A percentile compares a stretch with the other conserved stretches of the same genome.
Evolutionary conservation across 2,113 vertebrate genomes (phyloP).

Genomic region (Picathartes gymnocephalus): DNA sequence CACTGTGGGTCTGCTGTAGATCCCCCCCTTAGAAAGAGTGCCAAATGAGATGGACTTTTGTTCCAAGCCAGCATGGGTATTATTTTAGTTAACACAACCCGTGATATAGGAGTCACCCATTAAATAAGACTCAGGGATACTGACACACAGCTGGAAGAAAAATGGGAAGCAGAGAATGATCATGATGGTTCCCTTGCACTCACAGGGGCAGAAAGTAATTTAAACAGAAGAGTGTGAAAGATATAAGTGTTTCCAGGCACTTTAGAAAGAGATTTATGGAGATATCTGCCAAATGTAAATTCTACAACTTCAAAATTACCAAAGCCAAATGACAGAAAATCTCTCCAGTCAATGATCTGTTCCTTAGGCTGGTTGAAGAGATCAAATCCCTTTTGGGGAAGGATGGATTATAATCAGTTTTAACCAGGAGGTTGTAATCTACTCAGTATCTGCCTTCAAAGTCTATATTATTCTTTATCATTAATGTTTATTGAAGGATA

Average conservation of each 20-base stretch:
- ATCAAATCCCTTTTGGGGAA: background rate
- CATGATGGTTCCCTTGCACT: background rate
- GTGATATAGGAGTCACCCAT: accelerated
- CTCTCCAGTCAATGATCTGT: background rate
- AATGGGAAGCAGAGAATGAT: background rate
- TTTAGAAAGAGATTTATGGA: background rate
- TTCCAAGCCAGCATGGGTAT: background rate
- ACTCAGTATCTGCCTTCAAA: background rate
- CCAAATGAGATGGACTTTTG: background rate
- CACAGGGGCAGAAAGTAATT: background rate
- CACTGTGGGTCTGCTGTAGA: background rate
- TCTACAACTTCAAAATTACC: background rate
- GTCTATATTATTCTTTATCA: background rate
- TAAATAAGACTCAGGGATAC: background rate
- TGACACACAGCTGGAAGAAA: background rate
- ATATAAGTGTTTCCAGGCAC: background rate
- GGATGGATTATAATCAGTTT: background rate
- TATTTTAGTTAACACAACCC: accelerated
- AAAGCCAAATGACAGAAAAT: background rate
- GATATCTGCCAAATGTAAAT: background rate
- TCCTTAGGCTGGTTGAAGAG: background rate
- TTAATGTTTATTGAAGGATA: background rate
- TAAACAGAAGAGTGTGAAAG: background rate
- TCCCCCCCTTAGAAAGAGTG: background rate
- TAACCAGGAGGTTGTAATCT: background rate